Evolutionary conservation across 2,797 vertebrate species (phyloP).

Genomic region (Pelochelys cantorii): DNA sequence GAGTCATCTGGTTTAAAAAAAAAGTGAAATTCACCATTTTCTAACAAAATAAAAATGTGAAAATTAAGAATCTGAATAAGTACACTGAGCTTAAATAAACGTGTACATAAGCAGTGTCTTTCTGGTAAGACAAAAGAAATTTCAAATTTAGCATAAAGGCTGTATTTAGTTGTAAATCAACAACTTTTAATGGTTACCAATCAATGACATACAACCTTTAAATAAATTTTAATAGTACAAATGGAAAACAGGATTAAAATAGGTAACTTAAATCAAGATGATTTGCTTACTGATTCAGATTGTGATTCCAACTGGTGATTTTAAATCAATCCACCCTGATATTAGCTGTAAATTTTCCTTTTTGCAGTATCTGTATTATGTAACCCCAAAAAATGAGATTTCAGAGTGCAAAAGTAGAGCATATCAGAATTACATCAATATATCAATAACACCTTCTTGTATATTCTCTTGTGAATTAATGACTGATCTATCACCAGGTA

Average conservation of each 20-base stretch:
- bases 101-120: background rate
- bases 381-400: slow-evolving; percentile 21
- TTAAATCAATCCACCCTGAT: background rate
- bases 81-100: background rate
- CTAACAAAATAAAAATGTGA: background rate
- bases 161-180: background rate
- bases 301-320: background rate
- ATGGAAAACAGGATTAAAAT: background rate
- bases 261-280: background rate
- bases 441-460: slow-evolving; percentile 22
- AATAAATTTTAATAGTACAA: background rate
- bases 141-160: background rate
- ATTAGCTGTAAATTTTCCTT: slow-evolving; percentile 13
- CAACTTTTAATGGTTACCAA: background rate
- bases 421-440: slow-evolving; percentile 37
- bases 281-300: background rate
- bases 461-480: slow-evolving; percentile 22
- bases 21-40: background rate
- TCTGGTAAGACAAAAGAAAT: background rate
- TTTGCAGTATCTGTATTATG: background rate
- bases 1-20: background rate
- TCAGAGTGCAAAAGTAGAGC: slow-evolving; percentile 2
- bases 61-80: background rate
- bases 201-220: background rate
- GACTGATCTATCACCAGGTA: background rate